Evolutionary conservation across 2,888 invertebrate species (phyloP).

Genomic region (Cistogaster globosa): DNA sequence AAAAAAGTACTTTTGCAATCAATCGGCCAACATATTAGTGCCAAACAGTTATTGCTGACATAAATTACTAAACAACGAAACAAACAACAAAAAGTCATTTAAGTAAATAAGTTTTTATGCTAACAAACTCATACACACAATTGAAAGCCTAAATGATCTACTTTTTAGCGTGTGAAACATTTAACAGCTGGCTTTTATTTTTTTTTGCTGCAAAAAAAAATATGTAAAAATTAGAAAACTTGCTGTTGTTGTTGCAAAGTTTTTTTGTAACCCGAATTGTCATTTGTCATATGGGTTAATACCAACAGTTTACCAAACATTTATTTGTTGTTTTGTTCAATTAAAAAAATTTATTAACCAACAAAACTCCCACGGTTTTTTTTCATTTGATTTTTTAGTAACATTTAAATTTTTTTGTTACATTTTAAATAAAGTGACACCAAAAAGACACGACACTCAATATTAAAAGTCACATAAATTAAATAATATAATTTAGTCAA

Average conservation of each 20-base stretch:
- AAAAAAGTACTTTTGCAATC: background rate
- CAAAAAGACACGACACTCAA: conserved; percentile 19
- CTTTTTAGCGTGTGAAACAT: conserved; percentile 56
- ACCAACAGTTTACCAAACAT: conserved; percentile 39
- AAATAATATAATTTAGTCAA: background rate
- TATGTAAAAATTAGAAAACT: conserved; percentile 13
- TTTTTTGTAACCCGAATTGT: conserved; percentile 46
- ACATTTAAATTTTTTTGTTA: conserved; percentile 19
- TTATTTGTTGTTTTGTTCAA: conserved; percentile 19
- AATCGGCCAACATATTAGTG: conserved; percentile 6
- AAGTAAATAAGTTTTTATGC: background rate
- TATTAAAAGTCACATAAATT: conserved; percentile 2
- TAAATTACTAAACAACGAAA: conserved; percentile 10
- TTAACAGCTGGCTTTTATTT: conserved; percentile 21
- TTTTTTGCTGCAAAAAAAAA: conserved; percentile 8
- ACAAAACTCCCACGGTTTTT: conserved; percentile 55
- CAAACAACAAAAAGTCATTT: conserved; percentile 9
- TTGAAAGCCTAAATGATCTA: conserved; percentile 20
- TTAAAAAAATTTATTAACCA: background rate
- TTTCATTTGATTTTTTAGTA: background rate
- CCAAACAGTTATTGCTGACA: too few species aligned
- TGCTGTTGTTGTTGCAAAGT: conserved; percentile 1
- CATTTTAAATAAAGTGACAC: conserved; percentile 24
- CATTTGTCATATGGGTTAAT: conserved; percentile 46
- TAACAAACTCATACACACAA: conserved; percentile 8